These are phyloP conservation scores for Amazona guildingii DNA, from an alignment of 2,113 vertebrate species.

Conservation along the genomic window DNA sequence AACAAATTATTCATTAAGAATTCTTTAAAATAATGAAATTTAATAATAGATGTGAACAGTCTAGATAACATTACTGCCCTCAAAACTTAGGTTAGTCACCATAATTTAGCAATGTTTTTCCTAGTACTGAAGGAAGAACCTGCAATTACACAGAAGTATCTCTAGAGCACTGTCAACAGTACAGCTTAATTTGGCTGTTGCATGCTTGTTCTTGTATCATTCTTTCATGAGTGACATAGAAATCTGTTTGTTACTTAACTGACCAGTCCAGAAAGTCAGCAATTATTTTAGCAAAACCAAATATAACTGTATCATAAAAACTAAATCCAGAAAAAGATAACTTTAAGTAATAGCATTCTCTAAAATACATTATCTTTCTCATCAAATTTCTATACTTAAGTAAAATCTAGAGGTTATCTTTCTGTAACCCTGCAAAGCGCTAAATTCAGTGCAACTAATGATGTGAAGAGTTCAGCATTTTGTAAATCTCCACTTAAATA, in stretches of 20 bases:
- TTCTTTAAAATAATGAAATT: neutral
- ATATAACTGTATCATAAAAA: constrained; percentile 7
- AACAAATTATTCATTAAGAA: neutral
- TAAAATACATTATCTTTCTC: neutral
- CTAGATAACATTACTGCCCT: neutral
- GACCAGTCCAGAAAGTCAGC: constrained; percentile 21
- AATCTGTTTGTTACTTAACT: constrained; percentile 14
- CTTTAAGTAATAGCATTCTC: neutral
- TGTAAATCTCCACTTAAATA: neutral
- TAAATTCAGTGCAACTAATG: neutral
- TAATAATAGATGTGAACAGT: neutral
- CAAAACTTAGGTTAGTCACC: neutral
- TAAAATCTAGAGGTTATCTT: neutral
- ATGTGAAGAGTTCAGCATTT: neutral
- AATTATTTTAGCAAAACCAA: constrained; percentile 6
- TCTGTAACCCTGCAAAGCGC: neutral
- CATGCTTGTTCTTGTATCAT: constrained; percentile 33
- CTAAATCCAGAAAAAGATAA: neutral
- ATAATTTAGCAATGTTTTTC: neutral
- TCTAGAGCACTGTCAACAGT: neutral
- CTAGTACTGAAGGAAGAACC: neutral
- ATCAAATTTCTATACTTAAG: neutral
- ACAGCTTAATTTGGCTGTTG: constrained; percentile 23
- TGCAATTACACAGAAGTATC: constrained; percentile 8
- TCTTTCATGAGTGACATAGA: constrained; percentile 3